Percentiles rank a stretch among this genome's conserved stretches.
Conservation (phyloP, 2,888 invertebrate genomes). For the Synergus umbraculus region DNA sequence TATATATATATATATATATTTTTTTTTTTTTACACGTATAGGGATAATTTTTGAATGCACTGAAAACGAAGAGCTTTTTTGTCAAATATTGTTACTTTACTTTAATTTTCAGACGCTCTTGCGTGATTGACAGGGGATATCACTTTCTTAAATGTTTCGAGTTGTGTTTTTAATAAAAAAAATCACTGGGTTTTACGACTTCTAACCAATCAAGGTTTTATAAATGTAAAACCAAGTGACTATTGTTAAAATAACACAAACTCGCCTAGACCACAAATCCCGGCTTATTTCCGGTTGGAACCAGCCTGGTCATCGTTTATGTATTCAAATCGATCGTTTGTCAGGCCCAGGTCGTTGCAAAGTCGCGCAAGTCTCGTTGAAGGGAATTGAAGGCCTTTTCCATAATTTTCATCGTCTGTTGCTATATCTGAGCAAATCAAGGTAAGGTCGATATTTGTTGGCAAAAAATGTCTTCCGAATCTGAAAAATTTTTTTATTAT, state of each 20-base stretch:
- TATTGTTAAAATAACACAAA: constrained; percentile 19
- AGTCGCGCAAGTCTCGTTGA: constrained; percentile 58
- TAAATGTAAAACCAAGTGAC: constrained; percentile 19
- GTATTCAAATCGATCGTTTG: constrained; percentile 48
- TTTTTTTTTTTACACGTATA: no score
- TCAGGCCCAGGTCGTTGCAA: constrained; percentile 57
- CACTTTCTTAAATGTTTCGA: constrained; percentile 4
- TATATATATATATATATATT: no score
- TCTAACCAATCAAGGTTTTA: constrained; percentile 1
- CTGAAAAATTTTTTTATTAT: constrained; percentile 39
- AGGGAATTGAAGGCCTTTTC: constrained; percentile 52
- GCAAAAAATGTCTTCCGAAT: constrained; percentile 57
- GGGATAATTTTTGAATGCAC: neutral
- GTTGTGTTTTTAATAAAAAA: neutral
- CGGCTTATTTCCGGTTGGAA: constrained; percentile 54
- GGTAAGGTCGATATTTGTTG: constrained; percentile 57
- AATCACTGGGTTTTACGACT: constrained; percentile 25
- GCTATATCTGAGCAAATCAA: constrained; percentile 59
- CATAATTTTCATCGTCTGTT: constrained; percentile 50
- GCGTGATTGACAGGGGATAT: neutral
- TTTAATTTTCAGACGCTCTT: constrained; percentile 12
- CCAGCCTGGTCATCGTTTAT: constrained; percentile 51
- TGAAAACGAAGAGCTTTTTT: constrained; percentile 13
- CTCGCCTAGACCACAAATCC: constrained; percentile 19
- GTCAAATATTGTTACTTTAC: neutral